A percentile compares a stretch with the other conserved stretches of the same genome.
These are phyloP conservation scores for Pinctada fucata DNA, from an alignment of 2,888 invertebrate genomes.

Conservation along the genomic window DNA sequence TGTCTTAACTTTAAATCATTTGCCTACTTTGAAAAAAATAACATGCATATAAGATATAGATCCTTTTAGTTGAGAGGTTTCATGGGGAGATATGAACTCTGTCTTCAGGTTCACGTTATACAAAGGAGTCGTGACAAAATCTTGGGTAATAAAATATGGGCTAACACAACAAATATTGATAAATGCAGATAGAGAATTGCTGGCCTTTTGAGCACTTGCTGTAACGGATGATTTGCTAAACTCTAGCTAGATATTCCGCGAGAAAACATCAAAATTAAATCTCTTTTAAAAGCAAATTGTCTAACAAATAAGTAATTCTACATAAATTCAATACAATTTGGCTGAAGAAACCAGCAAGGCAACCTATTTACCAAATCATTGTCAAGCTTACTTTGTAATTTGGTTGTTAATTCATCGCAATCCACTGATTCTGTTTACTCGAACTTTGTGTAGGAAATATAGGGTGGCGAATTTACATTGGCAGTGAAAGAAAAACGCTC, in stretches of 20 bases:
- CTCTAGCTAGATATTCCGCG: not conserved
- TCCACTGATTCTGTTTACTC: not conserved
- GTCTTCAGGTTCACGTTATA: too few species aligned
- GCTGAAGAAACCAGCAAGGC: not conserved
- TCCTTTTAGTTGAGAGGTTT: too few species aligned
- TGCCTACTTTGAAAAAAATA: too few species aligned
- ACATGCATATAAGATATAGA: too few species aligned
- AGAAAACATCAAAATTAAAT: constrained; percentile 1
- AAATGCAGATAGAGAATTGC: not conserved
- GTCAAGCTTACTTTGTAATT: not conserved
- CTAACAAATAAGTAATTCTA: not conserved
- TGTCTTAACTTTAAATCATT: too few species aligned
- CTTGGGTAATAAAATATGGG: too few species aligned
- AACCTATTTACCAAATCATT: not conserved
- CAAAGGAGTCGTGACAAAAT: too few species aligned
- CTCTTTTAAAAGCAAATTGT: not conserved
- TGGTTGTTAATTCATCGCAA: not conserved
- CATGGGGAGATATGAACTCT: too few species aligned
- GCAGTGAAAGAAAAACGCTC: not conserved
- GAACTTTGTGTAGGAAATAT: not conserved
- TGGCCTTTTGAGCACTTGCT: too few species aligned
- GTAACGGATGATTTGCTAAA: not conserved
- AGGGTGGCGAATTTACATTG: not conserved
- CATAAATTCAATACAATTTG: not conserved
- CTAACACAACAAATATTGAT: not conserved